phyloP scores from a whole-genome alignment of 1,140 invertebrate species.

The Platorchestia sp. region DNA sequence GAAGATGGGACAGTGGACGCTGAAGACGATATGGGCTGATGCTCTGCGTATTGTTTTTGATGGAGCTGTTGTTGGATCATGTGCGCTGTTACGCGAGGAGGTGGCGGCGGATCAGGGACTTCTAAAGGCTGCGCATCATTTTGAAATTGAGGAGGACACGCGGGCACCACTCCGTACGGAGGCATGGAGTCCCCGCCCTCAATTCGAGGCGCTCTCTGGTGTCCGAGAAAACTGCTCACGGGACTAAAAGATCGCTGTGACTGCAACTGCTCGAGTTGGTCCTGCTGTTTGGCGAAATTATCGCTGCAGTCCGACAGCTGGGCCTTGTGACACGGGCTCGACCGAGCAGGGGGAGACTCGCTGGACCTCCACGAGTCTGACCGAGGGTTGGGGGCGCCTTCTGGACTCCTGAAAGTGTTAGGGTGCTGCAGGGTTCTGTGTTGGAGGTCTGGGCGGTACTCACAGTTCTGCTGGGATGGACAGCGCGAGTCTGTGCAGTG shows the following conservation, averaged over 20 bases:
- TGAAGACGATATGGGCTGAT: background rate
- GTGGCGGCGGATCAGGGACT: constrained; percentile 14
- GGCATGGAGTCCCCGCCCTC: background rate
- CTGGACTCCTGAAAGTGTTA: background rate
- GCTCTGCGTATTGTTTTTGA: background rate
- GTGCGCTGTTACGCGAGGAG: background rate
- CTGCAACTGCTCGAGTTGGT: background rate
- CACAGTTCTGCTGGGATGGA: background rate
- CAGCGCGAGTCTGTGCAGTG: background rate
- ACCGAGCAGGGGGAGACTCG: background rate
- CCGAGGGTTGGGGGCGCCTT: background rate
- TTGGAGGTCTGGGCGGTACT: background rate
- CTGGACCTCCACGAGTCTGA: background rate
- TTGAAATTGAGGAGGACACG: constrained; percentile 33
- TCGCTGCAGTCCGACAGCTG: background rate
- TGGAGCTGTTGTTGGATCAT: constrained; percentile 1
- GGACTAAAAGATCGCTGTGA: constrained; percentile 17
- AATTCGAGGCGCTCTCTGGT: background rate
- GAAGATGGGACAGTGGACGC: background rate
- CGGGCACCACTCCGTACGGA: constrained; percentile 8
- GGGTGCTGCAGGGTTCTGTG: background rate
- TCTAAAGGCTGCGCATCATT: constrained; percentile 14
- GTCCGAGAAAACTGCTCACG: background rate
- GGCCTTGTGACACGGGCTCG: background rate
- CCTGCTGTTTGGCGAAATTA: constrained; percentile 30